Base-by-base conservation (phyloP, 2,888 invertebrate genomes). In the Malthinus flaveolus region DNA sequence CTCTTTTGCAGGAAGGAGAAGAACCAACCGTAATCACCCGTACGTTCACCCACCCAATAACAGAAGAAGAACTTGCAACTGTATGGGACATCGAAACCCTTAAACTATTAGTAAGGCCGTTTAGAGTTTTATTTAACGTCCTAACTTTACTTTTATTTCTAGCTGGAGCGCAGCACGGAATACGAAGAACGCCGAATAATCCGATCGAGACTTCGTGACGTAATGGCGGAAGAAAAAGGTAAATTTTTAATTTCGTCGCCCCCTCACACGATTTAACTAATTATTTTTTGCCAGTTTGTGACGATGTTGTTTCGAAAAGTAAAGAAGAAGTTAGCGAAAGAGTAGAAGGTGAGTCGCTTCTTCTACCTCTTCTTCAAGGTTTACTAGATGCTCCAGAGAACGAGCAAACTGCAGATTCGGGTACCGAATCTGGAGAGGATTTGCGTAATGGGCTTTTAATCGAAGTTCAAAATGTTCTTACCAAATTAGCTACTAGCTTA, bases 181-280 rank as follows among this genome's bases (percentile, higher is more conserved):
- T 93, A 92, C 90, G 93, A 93, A 79, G 91, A 91, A 79, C 86
- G 93, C 73, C 88, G 91, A 73, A 85, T 86, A 70, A 87, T 94
- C 75, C 84, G 93, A 78, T 87, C 88, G 72, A 86, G 92, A 79
- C 84, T 94, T 73, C 87, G 90, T 72, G 85, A 88, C 78, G 86
- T 94, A 75, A 89, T 93, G 87, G 91, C 92, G 72, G 90, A 90
- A 82, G 88, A 90, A 79, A 90, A 90, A 88, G 92, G 93, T 93
- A 82, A 32, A 35, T 4, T 34, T 36, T 15, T 49, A 5, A 2
- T 23, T 5, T 23, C 5, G 5, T 3, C 5, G 3, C 5, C 23
- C 5, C 23, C 3, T 49, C 45, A 15, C 7, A 32, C 23, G 12
- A 15, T 47, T 10, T 47, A 45, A 15, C 15, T 9, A 31, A 34